Evolutionary conservation across 2,113 vertebrate species (phyloP).

Genomic region (Amphiprion ocellaris): DNA sequence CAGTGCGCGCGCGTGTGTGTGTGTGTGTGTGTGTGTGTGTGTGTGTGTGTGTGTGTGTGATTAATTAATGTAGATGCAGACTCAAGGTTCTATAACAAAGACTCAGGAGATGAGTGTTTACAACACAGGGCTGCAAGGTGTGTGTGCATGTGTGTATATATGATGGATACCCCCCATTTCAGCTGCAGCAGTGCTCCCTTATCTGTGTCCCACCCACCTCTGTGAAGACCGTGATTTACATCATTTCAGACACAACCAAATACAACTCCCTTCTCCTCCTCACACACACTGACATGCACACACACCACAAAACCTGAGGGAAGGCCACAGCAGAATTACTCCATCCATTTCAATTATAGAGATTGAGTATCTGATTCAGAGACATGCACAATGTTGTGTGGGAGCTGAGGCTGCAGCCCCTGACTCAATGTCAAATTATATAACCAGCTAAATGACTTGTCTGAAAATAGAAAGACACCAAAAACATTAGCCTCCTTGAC

Average conservation of each 20-base stretch:
- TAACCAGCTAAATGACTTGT: conserved; percentile 65
- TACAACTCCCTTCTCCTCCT: background rate
- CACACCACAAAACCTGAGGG: conserved; percentile 48
- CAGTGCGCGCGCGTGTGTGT: too few species aligned
- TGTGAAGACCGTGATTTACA: conserved; percentile 52
- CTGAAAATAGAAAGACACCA: conserved; percentile 51
- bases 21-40: conserved; percentile 5
- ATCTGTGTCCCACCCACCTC: conserved; percentile 45
- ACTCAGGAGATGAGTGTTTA: conserved; percentile 13
- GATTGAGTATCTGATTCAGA: conserved; percentile 70
- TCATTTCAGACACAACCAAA: conserved; percentile 50
- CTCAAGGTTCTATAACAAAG: conserved; percentile 37
- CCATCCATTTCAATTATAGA: conserved; percentile 79
- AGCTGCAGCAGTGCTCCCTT: conserved; percentile 42
- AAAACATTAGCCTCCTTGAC: conserved; percentile 50
- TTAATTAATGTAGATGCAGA: conserved; percentile 29
- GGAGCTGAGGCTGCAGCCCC: conserved; percentile 48
- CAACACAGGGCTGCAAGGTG: conserved; percentile 10
- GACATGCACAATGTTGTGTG: conserved; percentile 37
- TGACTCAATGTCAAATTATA: conserved; percentile 70
- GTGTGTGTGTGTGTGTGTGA: conserved; percentile 21
- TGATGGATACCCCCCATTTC: conserved; percentile 41
- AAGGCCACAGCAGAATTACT: conserved; percentile 66
- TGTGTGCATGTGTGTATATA: background rate
- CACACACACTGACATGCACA: conserved; percentile 13